Percentiles rank a stretch among this genome's conserved stretches.
These are phyloP conservation scores for Pterocles orientalis DNA, from an alignment of 2,113 vertebrate genomes.

Conservation along the genomic window DNA sequence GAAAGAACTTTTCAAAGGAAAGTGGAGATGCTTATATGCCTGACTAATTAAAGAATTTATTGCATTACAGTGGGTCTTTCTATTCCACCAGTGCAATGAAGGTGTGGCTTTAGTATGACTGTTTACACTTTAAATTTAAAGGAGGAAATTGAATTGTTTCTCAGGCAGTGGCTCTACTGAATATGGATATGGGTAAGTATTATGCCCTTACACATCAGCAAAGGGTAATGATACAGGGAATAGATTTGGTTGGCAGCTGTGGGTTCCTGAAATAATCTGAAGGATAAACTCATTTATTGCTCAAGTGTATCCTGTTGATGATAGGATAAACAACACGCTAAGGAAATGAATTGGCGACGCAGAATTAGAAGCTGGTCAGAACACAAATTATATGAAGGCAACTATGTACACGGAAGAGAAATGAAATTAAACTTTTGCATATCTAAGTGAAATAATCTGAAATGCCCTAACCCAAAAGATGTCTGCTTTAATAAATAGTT, in stretches of 20 bases:
- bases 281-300: constrained; percentile 18
- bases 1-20: constrained; percentile 14
- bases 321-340: background rate
- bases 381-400: background rate
- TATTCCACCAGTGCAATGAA: background rate
- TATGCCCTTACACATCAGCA: background rate
- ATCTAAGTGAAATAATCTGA: background rate
- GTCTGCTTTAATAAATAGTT: background rate
- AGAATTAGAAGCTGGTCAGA: background rate
- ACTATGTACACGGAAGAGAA: background rate
- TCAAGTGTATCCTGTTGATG: background rate
- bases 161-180: background rate
- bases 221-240: constrained; percentile 14
- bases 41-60: constrained; percentile 16
- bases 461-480: background rate
- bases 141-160: background rate
- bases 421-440: background rate
- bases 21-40: background rate
- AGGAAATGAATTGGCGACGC: constrained; percentile 2
- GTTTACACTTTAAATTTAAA: constrained; percentile 1
- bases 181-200: background rate
- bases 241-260: background rate
- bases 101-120: background rate
- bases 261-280: constrained; percentile 21
- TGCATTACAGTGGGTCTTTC: background rate